A percentile compares a stretch with the other conserved stretches of the same genome.
phyloP scores from a whole-genome alignment of 2,888 invertebrate genomes.

The Ichneumon xanthorius region DNA sequence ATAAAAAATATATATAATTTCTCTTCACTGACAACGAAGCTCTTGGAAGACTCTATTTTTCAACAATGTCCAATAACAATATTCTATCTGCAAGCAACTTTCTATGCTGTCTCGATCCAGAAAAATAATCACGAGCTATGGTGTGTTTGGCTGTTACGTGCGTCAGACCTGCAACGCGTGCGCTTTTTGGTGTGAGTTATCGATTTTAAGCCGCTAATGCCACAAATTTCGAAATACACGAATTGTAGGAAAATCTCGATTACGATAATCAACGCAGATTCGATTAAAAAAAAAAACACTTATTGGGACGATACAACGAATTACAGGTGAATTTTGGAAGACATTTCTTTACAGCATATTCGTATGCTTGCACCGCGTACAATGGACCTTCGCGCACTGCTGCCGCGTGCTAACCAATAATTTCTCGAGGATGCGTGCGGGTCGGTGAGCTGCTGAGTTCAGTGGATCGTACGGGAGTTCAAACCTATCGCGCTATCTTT shows the following conservation, averaged over 20 bases:
- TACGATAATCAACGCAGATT: neutral
- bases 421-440: constrained; percentile 11
- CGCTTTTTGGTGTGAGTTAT: constrained; percentile 59
- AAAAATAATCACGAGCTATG: constrained; percentile 5
- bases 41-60: constrained; percentile 14
- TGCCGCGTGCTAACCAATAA: constrained; percentile 41
- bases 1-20: neutral
- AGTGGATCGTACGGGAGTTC: constrained; percentile 5
- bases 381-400: constrained; percentile 2
- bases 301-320: neutral
- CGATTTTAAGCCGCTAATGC: constrained; percentile 56
- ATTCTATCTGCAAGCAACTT: neutral
- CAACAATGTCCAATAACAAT: neutral
- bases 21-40: neutral
- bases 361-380: constrained; percentile 10
- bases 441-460: constrained; percentile 42
- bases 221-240: constrained; percentile 27
- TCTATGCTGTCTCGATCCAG: constrained; percentile 7
- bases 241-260: neutral
- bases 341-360: constrained; percentile 29
- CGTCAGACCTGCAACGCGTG: constrained; percentile 64
- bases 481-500: constrained; percentile 11
- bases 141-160: constrained; percentile 41
- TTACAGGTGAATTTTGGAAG: constrained; percentile 21
- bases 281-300: neutral